Evolutionary conservation across 2,888 invertebrate genomes (phyloP).

Genomic region (Alviniconcha strummeri): DNA sequence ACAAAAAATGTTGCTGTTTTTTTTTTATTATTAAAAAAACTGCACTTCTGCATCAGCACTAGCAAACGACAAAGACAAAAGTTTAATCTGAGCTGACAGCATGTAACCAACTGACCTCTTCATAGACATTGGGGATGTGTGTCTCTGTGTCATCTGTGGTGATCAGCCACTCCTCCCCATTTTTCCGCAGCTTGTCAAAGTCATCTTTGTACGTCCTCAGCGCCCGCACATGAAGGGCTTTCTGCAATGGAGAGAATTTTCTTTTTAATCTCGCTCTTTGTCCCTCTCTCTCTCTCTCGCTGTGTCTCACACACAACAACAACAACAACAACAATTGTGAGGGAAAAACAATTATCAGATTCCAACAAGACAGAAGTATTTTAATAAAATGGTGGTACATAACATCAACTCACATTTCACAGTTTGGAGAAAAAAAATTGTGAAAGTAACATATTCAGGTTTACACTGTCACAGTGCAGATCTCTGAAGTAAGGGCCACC

Average conservation of each 20-base stretch:
- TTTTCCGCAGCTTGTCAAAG: constrained; percentile 72
- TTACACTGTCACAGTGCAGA: no score
- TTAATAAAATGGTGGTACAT: not conserved
- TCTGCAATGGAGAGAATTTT: constrained; percentile 58
- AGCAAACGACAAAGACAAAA: no score
- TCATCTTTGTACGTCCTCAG: constrained; percentile 75
- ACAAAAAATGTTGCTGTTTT: no score
- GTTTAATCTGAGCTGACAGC: not conserved
- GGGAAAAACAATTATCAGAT: not conserved
- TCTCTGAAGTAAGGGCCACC: no score
- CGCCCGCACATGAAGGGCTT: constrained; percentile 75
- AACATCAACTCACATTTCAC: no score
- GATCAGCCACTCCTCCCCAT: constrained; percentile 76
- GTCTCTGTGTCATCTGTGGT: constrained; percentile 75
- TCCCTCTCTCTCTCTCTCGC: not conserved
- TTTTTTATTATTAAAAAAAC: no score
- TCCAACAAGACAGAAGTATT: not conserved
- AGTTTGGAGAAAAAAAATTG: no score
- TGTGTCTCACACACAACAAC: not conserved
- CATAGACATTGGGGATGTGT: constrained; percentile 76
- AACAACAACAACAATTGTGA: not conserved
- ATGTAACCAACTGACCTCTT: constrained; percentile 64
- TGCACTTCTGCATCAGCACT: no score
- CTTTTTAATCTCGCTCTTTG: not conserved
- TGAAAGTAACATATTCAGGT: no score